phyloP scores from a whole-genome alignment of 2,888 invertebrate genomes.

The Epinotia bilunana region DNA sequence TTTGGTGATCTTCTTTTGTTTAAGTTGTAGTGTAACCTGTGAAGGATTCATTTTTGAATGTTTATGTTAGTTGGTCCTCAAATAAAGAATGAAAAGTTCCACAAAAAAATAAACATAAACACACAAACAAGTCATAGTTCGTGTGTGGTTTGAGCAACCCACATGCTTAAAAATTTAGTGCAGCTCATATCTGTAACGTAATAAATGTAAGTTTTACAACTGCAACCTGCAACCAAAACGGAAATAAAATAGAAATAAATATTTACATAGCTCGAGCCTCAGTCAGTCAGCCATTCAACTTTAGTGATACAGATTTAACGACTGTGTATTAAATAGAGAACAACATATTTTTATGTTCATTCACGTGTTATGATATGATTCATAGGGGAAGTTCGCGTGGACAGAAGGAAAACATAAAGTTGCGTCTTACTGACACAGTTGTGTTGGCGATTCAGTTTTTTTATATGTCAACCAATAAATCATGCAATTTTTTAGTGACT shows the following conservation, averaged over 20 bases:
- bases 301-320: conserved; percentile 75
- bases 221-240: conserved; percentile 55
- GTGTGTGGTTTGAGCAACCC: conserved; percentile 31
- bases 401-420: conserved; percentile 36
- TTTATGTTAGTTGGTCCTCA: not conserved
- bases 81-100: not conserved
- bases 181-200: conserved; percentile 50
- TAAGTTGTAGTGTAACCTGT: not conserved
- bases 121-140: not conserved
- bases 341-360: conserved; percentile 54
- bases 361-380: conserved; percentile 33
- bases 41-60: not conserved
- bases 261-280: conserved; percentile 65
- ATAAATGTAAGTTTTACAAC: conserved; percentile 55
- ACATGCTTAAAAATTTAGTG: conserved; percentile 42
- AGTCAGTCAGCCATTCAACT: conserved; percentile 65
- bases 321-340: conserved; percentile 60
- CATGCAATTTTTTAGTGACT: conserved; percentile 3
- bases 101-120: not conserved
- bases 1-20: not conserved
- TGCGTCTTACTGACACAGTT: conserved; percentile 8
- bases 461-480: not conserved
- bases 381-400: not conserved
- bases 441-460: not conserved
- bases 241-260: conserved; percentile 70